Evolutionary conservation across 1,140 invertebrate species (phyloP).

Genomic region (Caenorhabditis remanei): DNA sequence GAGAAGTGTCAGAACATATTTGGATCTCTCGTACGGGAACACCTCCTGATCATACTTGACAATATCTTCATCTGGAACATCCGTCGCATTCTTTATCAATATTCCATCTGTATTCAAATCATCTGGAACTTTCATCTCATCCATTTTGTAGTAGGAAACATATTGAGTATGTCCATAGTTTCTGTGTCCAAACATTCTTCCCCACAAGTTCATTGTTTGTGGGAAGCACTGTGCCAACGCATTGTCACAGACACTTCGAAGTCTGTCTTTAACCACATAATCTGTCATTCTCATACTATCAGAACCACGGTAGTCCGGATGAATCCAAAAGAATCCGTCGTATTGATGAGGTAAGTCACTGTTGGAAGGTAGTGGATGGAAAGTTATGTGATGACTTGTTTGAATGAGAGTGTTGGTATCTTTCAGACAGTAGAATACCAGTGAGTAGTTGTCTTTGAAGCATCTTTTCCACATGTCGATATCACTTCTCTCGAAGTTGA

Average conservation of each 20-base stretch:
- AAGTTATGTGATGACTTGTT: background rate
- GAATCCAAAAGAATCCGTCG: background rate
- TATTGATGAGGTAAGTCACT: background rate
- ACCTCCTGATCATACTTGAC: conserved; percentile 1
- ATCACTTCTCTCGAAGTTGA: background rate
- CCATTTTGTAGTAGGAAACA: background rate
- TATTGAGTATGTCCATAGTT: background rate
- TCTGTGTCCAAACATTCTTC: background rate
- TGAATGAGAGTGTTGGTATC: background rate
- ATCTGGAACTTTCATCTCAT: background rate
- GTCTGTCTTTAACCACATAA: background rate
- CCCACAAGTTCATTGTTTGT: background rate
- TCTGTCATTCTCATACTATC: conserved; percentile 10
- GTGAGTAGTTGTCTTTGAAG: background rate
- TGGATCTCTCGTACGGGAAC: background rate
- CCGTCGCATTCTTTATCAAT: background rate
- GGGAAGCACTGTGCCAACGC: background rate
- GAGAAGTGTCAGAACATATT: background rate
- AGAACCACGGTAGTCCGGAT: background rate
- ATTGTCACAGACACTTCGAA: background rate
- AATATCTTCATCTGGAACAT: conserved; percentile 25
- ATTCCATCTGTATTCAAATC: conserved; percentile 13
- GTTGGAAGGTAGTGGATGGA: background rate
- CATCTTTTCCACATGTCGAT: background rate
- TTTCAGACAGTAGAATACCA: background rate